Base-by-base conservation (phyloP, 2,113 vertebrate genomes). In the Apus apus region DNA sequence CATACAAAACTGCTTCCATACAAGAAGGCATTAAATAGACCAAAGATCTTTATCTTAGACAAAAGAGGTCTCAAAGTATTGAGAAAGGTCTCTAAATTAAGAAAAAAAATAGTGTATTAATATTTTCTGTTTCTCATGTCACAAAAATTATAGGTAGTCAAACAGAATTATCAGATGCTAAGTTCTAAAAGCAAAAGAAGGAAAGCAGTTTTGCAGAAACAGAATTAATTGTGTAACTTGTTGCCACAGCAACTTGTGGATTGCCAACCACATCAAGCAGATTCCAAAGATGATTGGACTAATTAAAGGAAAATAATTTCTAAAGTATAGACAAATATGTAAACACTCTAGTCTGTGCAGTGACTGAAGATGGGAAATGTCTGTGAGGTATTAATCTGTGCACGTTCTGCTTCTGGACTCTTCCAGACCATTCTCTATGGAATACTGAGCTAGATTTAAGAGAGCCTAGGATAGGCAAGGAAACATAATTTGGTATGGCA, bases 221-320 rank as follows among this genome's bases (percentile, higher is more conserved):
- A 68, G 61, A 77, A 87, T 81, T 91, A 84, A 84, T 66, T 79
- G 32, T 77, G 36, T 25, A 65, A 94, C 68, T 87, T 77, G 65
- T 94, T 96, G 84, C 57, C 84, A 78, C 90, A 93, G 77, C 48
- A 93, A 95, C 73, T 72, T 87, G 38, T 57, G 40, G 34, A 89
- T 82, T 50, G 53, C 11, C 40, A 82, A 45, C 23, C 1, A 1
- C 36, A 76, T 85, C 34, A 65, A 89, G 46, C 9, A 76, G 18
- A 75, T 93, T 85, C 38, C 76, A 94, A 79, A 93, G 45, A 78
- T 30, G 26, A 79, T 85, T 64, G 87, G 34, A 61, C 10, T 76
- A 89, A 91, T 68, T 56, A 78, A 43, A 73, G 60, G 26, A 48
- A 86, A 85, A 32, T 61, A 8, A 6, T 76, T 93, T 91, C n/a